These are phyloP conservation scores for Anableps anableps DNA, from an alignment of 2,797 vertebrate genomes.

Conservation along the genomic window DNA sequence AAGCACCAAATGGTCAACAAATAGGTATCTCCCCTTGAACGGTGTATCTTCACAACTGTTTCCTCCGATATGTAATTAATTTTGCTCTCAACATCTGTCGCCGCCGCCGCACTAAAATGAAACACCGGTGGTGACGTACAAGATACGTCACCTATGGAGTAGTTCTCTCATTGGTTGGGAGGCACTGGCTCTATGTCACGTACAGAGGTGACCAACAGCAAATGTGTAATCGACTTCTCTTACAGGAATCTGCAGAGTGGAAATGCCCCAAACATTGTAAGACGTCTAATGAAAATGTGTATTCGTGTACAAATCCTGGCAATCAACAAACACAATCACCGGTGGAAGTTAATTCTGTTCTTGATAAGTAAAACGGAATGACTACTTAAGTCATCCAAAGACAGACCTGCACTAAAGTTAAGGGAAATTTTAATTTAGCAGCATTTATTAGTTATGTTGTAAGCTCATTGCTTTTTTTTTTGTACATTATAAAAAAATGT, in stretches of 20 bases:
- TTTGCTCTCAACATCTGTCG: conserved; percentile 10
- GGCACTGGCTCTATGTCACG: conserved; percentile 11
- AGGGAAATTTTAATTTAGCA: not conserved
- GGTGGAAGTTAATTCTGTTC: not conserved
- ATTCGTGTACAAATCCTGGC: not conserved
- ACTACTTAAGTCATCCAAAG: too few relatives aligned
- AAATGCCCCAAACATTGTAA: not conserved
- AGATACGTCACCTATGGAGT: not conserved
- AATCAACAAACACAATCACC: not conserved
- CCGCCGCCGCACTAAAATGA: not conserved
- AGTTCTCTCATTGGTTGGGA: not conserved
- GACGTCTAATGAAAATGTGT: not conserved
- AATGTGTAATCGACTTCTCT: not conserved
- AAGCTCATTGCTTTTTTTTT: not conserved
- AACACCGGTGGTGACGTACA: not conserved
- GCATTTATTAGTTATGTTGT: not conserved
- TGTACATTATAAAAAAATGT: too few relatives aligned
- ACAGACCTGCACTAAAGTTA: too few relatives aligned
- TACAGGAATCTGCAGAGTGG: not conserved
- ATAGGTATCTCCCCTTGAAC: not conserved
- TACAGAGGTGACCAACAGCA: not conserved
- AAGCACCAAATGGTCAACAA: not conserved
- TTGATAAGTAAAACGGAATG: not conserved
- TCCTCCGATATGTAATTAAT: not conserved
- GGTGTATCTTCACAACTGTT: not conserved